Conservation (phyloP, 2,113 vertebrate species). For the Addax nasomaculatus region DNA sequence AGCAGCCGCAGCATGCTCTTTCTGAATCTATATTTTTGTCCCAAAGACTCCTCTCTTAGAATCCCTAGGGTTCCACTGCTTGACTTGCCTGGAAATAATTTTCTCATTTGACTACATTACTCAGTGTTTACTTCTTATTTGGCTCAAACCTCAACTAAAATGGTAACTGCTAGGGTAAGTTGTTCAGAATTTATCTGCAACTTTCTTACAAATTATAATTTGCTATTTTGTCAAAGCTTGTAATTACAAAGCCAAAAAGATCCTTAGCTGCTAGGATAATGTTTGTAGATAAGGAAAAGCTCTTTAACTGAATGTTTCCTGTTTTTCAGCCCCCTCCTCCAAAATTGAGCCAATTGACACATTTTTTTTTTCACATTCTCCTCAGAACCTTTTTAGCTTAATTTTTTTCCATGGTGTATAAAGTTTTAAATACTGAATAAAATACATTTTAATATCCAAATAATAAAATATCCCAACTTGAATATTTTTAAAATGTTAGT, state of each 20-base stretch:
- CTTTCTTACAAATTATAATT: slow-evolving; percentile 16
- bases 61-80: neutral
- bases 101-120: neutral
- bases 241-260: neutral
- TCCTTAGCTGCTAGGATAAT: neutral
- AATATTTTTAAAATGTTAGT: neutral
- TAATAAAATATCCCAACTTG: neutral
- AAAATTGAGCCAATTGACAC: slow-evolving; percentile 21
- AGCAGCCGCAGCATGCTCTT: neutral
- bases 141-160: neutral
- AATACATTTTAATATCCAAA: neutral
- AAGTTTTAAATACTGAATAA: neutral
- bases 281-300: neutral
- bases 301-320: slow-evolving; percentile 29
- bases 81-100: slow-evolving; percentile 41
- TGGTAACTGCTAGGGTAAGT: neutral
- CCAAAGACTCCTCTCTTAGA: neutral
- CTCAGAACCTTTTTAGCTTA: neutral
- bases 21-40: slow-evolving; percentile 12
- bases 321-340: slow-evolving; percentile 29
- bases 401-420: neutral
- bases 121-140: slow-evolving; percentile 39
- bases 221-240: neutral
- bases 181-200: neutral
- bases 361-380: neutral